phyloP scores from a whole-genome alignment of 2,888 invertebrate genomes.

The Lampropteryx suffumata region DNA sequence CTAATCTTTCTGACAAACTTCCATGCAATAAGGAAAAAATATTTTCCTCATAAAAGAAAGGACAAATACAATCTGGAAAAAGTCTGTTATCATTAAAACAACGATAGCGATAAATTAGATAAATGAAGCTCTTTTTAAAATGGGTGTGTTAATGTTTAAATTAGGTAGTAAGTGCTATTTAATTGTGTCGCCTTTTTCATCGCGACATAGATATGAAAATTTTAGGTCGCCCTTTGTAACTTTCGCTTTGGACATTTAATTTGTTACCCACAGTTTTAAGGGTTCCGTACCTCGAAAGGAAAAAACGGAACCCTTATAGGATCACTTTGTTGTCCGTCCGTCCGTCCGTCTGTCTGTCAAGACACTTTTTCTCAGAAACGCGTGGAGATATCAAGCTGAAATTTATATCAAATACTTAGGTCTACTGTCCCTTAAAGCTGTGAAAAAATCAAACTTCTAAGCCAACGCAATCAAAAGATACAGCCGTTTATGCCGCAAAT shows the following conservation, averaged over 20 bases:
- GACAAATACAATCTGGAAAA: slow-evolving; percentile 51
- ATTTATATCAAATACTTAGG: too few species aligned
- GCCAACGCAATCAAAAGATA: too few species aligned
- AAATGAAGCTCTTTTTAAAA: slow-evolving; percentile 56
- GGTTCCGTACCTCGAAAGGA: too few species aligned
- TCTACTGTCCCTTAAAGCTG: too few species aligned
- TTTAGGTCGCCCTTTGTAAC: slow-evolving; percentile 6
- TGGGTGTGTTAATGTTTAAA: slow-evolving; percentile 54
- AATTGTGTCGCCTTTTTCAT: slow-evolving; percentile 17
- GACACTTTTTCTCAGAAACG: too few species aligned
- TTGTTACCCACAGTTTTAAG: neutral
- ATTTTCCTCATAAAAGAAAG: slow-evolving; percentile 48
- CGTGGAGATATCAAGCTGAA: too few species aligned
- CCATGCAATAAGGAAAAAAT: slow-evolving; percentile 57
- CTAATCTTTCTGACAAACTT: slow-evolving; percentile 62
- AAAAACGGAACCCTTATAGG: too few species aligned
- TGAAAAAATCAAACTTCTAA: too few species aligned
- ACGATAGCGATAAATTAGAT: slow-evolving; percentile 63
- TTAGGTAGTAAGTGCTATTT: slow-evolving; percentile 32
- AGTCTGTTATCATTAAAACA: slow-evolving; percentile 63
- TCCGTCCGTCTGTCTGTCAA: too few species aligned
- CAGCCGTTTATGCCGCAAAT: too few species aligned
- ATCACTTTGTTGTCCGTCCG: too few species aligned
- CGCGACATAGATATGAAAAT: slow-evolving; percentile 20
- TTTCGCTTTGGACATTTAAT: slow-evolving; percentile 1